phyloP scores from a whole-genome alignment of 1,140 invertebrate species.

The Orchesella cincta region DNA sequence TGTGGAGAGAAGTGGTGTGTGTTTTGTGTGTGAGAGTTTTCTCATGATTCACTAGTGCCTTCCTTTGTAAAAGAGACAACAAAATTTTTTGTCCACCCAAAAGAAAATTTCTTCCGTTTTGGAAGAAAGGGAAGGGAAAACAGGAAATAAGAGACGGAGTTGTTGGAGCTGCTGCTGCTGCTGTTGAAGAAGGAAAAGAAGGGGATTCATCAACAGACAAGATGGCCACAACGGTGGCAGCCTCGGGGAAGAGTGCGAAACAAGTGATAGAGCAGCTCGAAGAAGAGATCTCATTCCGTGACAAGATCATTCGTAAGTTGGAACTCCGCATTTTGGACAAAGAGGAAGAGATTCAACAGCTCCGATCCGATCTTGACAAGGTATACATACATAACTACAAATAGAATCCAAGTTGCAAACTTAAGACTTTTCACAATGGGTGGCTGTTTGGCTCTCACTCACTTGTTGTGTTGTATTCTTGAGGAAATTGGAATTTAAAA shows the following conservation, averaged over 20 bases:
- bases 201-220: not conserved
- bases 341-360: constrained; percentile 48
- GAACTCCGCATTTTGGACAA: constrained; percentile 49
- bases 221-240: constrained; percentile 17
- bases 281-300: constrained; percentile 48
- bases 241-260: constrained; percentile 24
- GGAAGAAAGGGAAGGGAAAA: not conserved
- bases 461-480: not conserved
- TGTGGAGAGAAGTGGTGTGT: too few relatives aligned
- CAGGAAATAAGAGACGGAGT: not conserved
- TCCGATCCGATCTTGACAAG: constrained; percentile 50
- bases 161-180: not conserved
- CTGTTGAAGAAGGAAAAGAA: not conserved
- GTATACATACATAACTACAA: constrained; percentile 28
- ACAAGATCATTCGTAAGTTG: constrained; percentile 50
- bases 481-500: constrained; percentile 25
- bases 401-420: not conserved
- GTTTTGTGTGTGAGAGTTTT: too few relatives aligned
- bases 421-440: not conserved
- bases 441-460: too few relatives aligned
- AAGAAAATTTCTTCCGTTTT: not conserved
- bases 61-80: too few relatives aligned
- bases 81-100: not conserved
- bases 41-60: too few relatives aligned
- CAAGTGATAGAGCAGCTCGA: constrained; percentile 46